phyloP scores from a whole-genome alignment of 2,888 invertebrate genomes.

The Agrochola lychnidis region DNA sequence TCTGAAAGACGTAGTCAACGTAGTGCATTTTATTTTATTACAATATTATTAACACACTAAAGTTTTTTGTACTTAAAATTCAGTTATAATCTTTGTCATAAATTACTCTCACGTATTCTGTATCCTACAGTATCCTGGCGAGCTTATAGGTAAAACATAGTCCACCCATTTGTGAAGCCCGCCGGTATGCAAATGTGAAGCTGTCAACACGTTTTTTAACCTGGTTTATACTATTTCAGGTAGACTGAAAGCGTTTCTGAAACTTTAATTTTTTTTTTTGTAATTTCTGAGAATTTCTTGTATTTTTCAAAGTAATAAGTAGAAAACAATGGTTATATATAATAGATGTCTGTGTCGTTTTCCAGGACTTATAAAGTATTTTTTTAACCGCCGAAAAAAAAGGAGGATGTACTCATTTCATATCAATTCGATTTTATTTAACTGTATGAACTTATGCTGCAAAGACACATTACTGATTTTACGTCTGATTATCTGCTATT shows the following conservation, averaged over 20 bases:
- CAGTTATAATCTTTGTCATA: conserved; percentile 6
- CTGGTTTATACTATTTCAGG: conserved; percentile 36
- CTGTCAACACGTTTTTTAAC: conserved; percentile 48
- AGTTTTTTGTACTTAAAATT: not conserved
- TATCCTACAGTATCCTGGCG: not conserved
- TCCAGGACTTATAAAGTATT: not conserved
- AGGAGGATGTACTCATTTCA: not conserved
- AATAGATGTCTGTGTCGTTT: not conserved
- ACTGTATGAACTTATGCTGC: not conserved
- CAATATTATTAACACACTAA: not conserved
- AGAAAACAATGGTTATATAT: not conserved
- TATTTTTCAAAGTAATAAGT: not conserved
- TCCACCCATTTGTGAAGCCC: conserved; percentile 29
- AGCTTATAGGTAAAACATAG: conserved; percentile 21
- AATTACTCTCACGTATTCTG: conserved; percentile 14
- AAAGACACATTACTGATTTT: not conserved
- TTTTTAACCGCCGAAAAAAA: not conserved
- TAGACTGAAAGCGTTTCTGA: conserved; percentile 24
- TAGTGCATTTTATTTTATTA: not conserved
- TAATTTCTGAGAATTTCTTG: not conserved
- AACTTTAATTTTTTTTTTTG: conserved; percentile 22
- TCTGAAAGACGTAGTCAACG: too few relatives aligned
- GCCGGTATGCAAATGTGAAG: conserved; percentile 40
- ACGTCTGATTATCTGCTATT: not conserved
- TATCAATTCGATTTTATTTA: not conserved